phyloP scores from a whole-genome alignment of 2,113 vertebrate species.

The Spermophilus dauricus region DNA sequence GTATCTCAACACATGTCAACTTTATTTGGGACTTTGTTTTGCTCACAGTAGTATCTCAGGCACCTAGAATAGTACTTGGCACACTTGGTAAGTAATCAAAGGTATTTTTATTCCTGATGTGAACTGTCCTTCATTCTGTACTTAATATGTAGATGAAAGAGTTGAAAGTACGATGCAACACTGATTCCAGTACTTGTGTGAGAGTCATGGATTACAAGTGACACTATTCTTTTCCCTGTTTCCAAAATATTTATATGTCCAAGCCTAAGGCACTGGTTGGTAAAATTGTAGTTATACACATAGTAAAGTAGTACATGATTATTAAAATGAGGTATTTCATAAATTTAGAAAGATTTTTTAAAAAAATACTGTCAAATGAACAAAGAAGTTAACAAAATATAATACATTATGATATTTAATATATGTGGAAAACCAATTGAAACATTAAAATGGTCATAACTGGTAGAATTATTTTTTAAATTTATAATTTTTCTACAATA shows the following conservation, averaged over 20 bases:
- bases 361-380: not conserved
- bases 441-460: conserved; percentile 19
- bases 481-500: conserved; percentile 37
- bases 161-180: not conserved
- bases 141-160: not conserved
- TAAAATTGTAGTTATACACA: not conserved
- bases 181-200: not conserved
- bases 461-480: conserved; percentile 44
- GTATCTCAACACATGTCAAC: not conserved
- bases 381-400: not conserved
- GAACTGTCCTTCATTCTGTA: not conserved
- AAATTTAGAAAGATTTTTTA: not conserved
- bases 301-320: not conserved
- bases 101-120: not conserved
- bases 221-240: not conserved
- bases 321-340: not conserved
- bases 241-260: not conserved
- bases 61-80: not conserved
- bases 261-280: not conserved
- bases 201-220: not conserved
- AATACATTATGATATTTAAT: not conserved
- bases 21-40: not conserved
- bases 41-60: not conserved
- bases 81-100: not conserved
- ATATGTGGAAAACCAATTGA: not conserved